Base-by-base conservation (phyloP, 2,113 vertebrate species). In the Nibea albiflora region DNA sequence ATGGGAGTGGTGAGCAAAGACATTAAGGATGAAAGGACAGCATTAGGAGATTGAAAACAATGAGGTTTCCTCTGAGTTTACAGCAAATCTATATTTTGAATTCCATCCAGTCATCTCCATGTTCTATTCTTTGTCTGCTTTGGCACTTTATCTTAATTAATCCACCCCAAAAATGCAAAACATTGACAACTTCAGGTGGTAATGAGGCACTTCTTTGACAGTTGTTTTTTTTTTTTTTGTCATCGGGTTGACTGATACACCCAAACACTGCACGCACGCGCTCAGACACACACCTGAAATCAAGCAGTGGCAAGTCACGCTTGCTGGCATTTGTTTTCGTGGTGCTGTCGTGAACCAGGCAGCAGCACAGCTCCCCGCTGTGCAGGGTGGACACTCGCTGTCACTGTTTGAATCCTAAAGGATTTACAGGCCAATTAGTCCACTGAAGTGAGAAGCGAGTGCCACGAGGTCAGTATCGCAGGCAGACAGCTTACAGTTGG, bases 401-500 rank as follows among this genome's bases (percentile, higher is more conserved):
- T 87, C 88, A 83, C 53, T 3, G 49, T 57, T 44, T 35, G 68
- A 85, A 78, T 64, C 76, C 61, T 70, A 11, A 53, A 81, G 71
- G 83, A 85, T 78, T 84, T 64, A 72, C 64, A 74, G 85, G 76
- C 89, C 88, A 92, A 91, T 92, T 90, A 89, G 86, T 66, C 66
- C 83, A 62, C 11, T 81, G 70, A 75, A 85, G 86, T 60, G 80
- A 85, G 88, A 89, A 84, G 53, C 5, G 24, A 56, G 61, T 65
- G 35, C 42, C 81, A 65, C 4, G 65, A 70, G 85, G 85, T 90
- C 81, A 86, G n/a, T 46, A 11, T 82, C 68, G 61, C 64, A 68
- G 77, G 15, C 62, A 83, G 81, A 82, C 67, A 35, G 50, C 67
- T 87, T 82, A 74, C 66, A 85, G 85, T 84, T 65, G 80, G 76